Evolutionary conservation across 2,113 vertebrate species (phyloP), one percentile per base, ranked within the genome.

Genomic region (Paracyprichromis sp.): DNA sequence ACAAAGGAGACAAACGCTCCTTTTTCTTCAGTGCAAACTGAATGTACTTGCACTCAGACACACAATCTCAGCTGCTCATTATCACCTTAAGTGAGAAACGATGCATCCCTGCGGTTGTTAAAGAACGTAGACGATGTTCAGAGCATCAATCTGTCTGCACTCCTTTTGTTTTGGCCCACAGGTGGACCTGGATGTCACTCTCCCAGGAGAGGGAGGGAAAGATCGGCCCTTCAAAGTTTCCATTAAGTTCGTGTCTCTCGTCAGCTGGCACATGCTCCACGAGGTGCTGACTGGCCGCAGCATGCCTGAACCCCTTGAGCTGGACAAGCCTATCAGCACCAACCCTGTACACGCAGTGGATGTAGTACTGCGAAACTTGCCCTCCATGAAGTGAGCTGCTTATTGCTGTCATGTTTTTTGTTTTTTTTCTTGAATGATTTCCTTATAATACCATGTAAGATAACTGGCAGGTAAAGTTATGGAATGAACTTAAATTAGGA

Each of bases 261-360:
- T 99, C 95, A 99, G 99, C 96, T 99, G 99, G 99, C 98, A 99
- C 95, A 96, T 99, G 95, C 97, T 99, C 89, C 99, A 99, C 90
- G 99, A 99, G 96, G 98, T 99, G 86, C 97, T 99, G 94, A 98
- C 98, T 2, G 99, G 98, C 90, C 98, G 98, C 90, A 98, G 98
- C 94, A 97, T 99, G 97, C 96, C 98, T 57, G 99, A 99, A 92
- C 98, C 98, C 38, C 97, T 99, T 95, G 99, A 99, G 94, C 96
- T 99, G 96, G 99, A 99, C 97, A 99, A 99, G 94, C 99, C 99
- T 91, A 98, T 99, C 96, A 99, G 98, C 97, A 99, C 99, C 96
- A 99, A 99, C 96, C 98, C 99, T 50, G 99, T 99, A 36, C 99
- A 99, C 83, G 99, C 99, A 4, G 99, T 99, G 76, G 99, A 99